phyloP scores from a whole-genome alignment of 2,113 vertebrate genomes.

The Pollimyrus isidori region DNA sequence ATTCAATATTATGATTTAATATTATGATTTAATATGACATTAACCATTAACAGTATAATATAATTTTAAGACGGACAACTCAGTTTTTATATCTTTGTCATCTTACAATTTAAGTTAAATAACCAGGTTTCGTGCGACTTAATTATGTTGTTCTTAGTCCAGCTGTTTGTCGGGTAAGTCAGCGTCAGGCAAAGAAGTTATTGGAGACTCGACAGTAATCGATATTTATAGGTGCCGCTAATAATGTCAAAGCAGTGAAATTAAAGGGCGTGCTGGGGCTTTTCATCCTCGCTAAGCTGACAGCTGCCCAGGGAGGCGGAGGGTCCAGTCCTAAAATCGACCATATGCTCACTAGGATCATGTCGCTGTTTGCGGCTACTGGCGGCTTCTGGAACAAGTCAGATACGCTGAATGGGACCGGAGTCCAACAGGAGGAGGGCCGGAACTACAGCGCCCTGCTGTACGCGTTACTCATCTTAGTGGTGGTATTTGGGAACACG shows the following conservation, averaged over 20 bases:
- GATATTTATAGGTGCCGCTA: not conserved
- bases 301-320: not conserved
- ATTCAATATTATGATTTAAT: not conserved
- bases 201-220: not conserved
- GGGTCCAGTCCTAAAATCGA: not conserved
- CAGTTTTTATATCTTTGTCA: not conserved
- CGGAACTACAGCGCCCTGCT: conserved; percentile 77
- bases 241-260: not conserved
- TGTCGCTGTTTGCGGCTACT: conserved; percentile 65
- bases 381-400: conserved; percentile 67
- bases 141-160: not conserved
- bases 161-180: not conserved
- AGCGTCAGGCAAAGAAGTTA: not conserved
- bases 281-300: not conserved
- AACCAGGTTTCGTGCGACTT: not conserved
- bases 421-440: conserved; percentile 28
- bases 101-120: no score
- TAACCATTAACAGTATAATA: not conserved
- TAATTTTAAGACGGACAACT: not conserved
- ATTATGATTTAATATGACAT: not conserved
- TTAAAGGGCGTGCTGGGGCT: not conserved
- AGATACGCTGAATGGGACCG: conserved; percentile 27
- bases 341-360: conserved; percentile 32
- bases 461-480: conserved; percentile 79
- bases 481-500: conserved; percentile 81